Evolutionary conservation across 2,113 vertebrate genomes (phyloP).

Genomic region (Limanda limanda): DNA sequence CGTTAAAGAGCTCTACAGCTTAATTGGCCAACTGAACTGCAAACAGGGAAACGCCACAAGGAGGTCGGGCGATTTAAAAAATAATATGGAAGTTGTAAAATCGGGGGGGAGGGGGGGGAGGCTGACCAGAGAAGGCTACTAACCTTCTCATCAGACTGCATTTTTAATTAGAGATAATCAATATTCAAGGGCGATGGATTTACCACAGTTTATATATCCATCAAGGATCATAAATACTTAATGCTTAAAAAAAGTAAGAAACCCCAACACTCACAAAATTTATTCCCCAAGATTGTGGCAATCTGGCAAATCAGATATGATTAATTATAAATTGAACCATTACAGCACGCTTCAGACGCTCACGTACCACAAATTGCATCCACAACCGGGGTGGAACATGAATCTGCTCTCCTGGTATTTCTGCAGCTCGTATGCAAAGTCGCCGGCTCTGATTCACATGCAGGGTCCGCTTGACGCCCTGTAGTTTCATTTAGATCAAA

Average conservation of each 20-base stretch:
- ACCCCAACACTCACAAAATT: constrained; percentile 83
- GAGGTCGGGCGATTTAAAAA: constrained; percentile 68
- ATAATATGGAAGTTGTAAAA: constrained; percentile 76
- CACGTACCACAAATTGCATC: constrained; percentile 75
- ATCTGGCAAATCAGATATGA: constrained; percentile 95
- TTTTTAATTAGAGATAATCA: constrained; percentile 97
- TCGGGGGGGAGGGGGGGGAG: constrained; percentile 61
- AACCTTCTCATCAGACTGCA: constrained; percentile 87
- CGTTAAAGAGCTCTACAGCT: constrained; percentile 83
- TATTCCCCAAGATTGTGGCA: constrained; percentile 89
- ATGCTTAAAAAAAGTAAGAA: constrained; percentile 82
- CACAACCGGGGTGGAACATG: constrained; percentile 62
- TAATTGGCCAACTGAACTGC: constrained; percentile 83
- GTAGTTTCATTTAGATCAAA: constrained; percentile 82
- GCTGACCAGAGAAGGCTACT: constrained; percentile 67
- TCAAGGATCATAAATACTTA: constrained; percentile 95
- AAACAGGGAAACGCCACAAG: constrained; percentile 61
- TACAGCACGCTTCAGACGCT: constrained; percentile 70
- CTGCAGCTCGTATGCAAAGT: constrained; percentile 57
- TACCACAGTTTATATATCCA: constrained; percentile 90
- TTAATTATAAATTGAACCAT: constrained; percentile 90
- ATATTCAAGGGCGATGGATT: constrained; percentile 89
- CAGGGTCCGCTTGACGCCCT: constrained; percentile 65
- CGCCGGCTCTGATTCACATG: constrained; percentile 70
- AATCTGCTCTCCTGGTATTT: constrained; percentile 72